Evolutionary conservation across 2,888 invertebrate species (phyloP), one percentile per base, ranked within the genome.

Genomic region (Cephus pulcher): DNA sequence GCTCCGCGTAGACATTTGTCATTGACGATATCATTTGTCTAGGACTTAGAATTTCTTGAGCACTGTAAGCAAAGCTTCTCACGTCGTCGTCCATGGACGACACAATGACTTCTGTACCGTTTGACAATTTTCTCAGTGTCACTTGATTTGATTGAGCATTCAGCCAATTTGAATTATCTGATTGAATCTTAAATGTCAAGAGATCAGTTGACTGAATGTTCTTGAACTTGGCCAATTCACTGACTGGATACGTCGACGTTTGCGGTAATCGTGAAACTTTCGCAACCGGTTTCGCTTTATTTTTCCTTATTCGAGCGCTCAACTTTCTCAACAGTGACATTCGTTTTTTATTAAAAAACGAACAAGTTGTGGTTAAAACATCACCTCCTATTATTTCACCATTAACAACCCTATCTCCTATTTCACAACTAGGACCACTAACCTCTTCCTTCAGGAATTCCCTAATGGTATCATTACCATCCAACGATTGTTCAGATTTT

Each of bases 11-110:
- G n/a, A 82, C 68, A 68, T 82, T 83, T 12, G 80, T 82, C 34
- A 79, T 79, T 33, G 83, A 83, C 74, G 81, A 82, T 34, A 78
- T 30, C 23, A 83, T 34, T 71, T 82, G 75, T 30, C 83, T 76
- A 3, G 83, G 82, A 71, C 82, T 82, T 11, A 82, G 74, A 70
- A 83, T 82, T 35, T 83, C 82, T 32, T 78, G 73, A 4, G 82
- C 83, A 34, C 80, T 81, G 23, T 76, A 79, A 1, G 34, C 34
- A 4, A 71, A 77, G 23, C 30, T 75, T 70, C 75, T 71, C 12
- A 73, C 40, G 12, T 77, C 56, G 33, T 75, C 11, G 73, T 69
- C 23, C 73, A 73, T 78, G 9, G 40, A 56, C 40, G 40, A 23
- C 6, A 56, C 15, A 56, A 56, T 56, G 2, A 56, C 40, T 56